Evolutionary conservation across 2,888 invertebrate species (phyloP), one percentile per base, ranked within the genome.

Genomic region (Cynaeus angustus): DNA sequence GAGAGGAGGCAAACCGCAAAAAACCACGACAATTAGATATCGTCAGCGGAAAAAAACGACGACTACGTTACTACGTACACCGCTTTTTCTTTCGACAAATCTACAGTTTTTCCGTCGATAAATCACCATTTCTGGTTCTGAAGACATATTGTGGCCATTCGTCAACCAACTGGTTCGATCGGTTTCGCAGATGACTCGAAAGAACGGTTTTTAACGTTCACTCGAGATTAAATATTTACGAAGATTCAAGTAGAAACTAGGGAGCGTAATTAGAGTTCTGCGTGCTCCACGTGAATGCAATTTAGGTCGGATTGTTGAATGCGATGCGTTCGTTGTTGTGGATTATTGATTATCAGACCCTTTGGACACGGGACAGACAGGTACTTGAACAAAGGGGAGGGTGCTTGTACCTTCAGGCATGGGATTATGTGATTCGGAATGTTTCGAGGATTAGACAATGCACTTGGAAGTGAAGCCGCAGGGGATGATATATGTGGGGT

Each of bases 11-110:
- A 61, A 61, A 61, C 61, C 61, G 50, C 61, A 50, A 50, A 50
- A 61, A 61, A 50, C 48, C 33, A 61, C 48, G 61, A 16, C 61
- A 61, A 61, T 61, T 61, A 50, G 48, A 14, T 30, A 46, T 41
- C 56, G 55, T 7, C 30, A 33, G 21, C 21, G 21, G 21, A 21
- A 21, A 21, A 21, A 21, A 21, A 21, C 21, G 21, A 21, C 21
- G 21, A 21, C 21, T 21, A 4, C 21, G 21, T 21, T 21, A 21
- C 21, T 21, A 21, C 21, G 21, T 21, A 21, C 21, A 33, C 33
- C 33, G n/a, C 33, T 33, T 33, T 33, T 33, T 33, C 33, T 33
- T n/a, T n/a, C 2, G 33, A 41, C n/a, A 41, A 41, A 41, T 41
- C 41, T 21, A 4, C 21, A 21, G 21, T 21, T 21, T 21, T 21